These are phyloP conservation scores for Nothobranchius kuhntae DNA, from an alignment of 2,113 vertebrate species.

Conservation along the genomic window DNA sequence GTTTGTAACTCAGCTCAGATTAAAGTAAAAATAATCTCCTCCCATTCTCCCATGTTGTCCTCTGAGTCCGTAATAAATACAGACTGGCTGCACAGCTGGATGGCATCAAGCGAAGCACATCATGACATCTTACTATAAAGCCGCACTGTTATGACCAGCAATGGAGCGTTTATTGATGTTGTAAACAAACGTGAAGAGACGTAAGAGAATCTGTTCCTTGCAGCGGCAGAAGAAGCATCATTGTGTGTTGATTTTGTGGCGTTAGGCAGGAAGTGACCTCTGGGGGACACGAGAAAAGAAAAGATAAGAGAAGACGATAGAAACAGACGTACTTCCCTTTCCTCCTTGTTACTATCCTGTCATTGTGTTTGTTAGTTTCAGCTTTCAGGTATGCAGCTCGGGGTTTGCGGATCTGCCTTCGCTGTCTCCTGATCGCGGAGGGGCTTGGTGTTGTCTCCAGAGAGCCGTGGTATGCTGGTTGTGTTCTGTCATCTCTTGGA, in stretches of 20 bases:
- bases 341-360: slow-evolving; percentile 44
- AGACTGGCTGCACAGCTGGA: slow-evolving; percentile 50
- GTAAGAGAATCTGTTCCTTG: slow-evolving; percentile 15
- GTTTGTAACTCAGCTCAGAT: slow-evolving; percentile 27
- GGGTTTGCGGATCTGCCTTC: slow-evolving; percentile 18
- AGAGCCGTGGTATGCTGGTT: slow-evolving; percentile 56
- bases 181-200: slow-evolving; percentile 6
- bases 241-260: slow-evolving; percentile 33
- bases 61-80: slow-evolving; percentile 1
- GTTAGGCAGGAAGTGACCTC: slow-evolving; percentile 57
- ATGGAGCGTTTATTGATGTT: slow-evolving; percentile 25
- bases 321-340: slow-evolving; percentile 50
- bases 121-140: slow-evolving; percentile 6
- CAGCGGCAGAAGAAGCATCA: no score
- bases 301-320: slow-evolving; percentile 19
- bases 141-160: slow-evolving; percentile 9
- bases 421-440: slow-evolving; percentile 9
- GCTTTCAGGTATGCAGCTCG: background rate
- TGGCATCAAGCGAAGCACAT: slow-evolving; percentile 36
- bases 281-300: slow-evolving; percentile 30
- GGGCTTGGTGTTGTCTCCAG: slow-evolving; percentile 41
- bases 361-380: slow-evolving; percentile 46
- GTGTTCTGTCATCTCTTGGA: slow-evolving; percentile 50
- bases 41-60: background rate
- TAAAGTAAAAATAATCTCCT: slow-evolving; percentile 11